Percentiles rank a stretch among this genome's conserved stretches.
These are phyloP conservation scores for Pempheris klunzingeri DNA, from an alignment of 2,797 vertebrate genomes.

Conservation along the genomic window DNA sequence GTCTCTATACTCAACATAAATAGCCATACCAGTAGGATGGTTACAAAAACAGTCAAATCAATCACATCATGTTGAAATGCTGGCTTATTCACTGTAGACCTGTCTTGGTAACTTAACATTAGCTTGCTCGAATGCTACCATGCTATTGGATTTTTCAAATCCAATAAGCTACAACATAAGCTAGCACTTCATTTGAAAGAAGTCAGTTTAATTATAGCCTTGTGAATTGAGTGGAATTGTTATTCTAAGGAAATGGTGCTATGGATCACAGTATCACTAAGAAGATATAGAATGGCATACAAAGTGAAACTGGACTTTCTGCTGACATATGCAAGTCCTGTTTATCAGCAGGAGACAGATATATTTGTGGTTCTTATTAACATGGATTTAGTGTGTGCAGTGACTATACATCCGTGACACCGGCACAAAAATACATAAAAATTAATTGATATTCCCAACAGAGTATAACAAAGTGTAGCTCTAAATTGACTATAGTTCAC, in stretches of 20 bases:
- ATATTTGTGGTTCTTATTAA: conserved; percentile 40
- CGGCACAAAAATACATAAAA: conserved; percentile 43
- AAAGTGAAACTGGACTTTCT: conserved; percentile 26
- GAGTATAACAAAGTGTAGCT: conserved; percentile 59
- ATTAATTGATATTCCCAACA: conserved; percentile 48
- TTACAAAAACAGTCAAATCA: not conserved
- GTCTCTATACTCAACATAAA: not conserved
- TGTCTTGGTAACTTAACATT: conserved; percentile 7
- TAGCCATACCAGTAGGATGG: not conserved
- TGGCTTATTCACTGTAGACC: conserved; percentile 2
- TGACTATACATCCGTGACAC: conserved; percentile 41
- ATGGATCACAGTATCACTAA: not conserved
- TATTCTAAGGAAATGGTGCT: conserved; percentile 9
- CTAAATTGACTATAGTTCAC: conserved; percentile 64
- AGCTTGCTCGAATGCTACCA: no score
- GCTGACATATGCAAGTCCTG: conserved; percentile 17
- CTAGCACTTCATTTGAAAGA: not conserved
- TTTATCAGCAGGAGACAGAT: conserved; percentile 56
- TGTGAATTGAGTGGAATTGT: not conserved
- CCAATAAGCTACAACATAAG: not conserved
- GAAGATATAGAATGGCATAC: not conserved
- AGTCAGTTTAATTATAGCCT: not conserved
- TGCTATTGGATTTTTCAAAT: conserved; percentile 15
- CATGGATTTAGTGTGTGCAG: conserved; percentile 32
- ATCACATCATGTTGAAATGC: not conserved